Conservation (phyloP, 1,140 invertebrate genomes). For the Hylaeus volcanicus region DNA sequence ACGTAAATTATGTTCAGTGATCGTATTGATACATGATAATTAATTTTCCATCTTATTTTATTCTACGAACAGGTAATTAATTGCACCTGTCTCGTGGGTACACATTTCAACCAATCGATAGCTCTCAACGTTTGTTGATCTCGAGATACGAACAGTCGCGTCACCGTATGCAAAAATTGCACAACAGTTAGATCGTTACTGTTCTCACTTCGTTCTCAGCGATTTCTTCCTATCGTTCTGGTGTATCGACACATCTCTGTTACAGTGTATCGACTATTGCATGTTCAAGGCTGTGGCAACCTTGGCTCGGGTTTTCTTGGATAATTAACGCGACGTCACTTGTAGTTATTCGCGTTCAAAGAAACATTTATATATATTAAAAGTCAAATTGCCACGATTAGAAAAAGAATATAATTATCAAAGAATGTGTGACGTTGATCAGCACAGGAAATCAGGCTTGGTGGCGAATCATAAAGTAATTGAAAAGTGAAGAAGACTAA, state of each 20-base stretch:
- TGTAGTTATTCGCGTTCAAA: no score
- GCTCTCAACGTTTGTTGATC: not conserved
- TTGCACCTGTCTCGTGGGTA: not conserved
- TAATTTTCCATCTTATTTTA: not conserved
- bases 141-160: not conserved
- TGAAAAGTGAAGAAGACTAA: no score
- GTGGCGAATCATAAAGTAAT: no score
- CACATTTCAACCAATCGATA: constrained; percentile 15
- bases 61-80: constrained; percentile 27
- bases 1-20: not conserved
- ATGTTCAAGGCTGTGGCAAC: constrained; percentile 27
- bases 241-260: constrained; percentile 2
- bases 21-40: no score
- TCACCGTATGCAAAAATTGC: constrained; percentile 21
- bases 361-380: no score
- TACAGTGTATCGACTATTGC: constrained; percentile 21
- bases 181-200: not conserved
- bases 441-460: no score
- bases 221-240: not conserved
- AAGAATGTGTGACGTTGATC: no score
- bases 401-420: no score
- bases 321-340: not conserved
- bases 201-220: not conserved
- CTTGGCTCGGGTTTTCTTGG: constrained; percentile 20
- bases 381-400: no score